Evolutionary conservation across 2,888 invertebrate species (phyloP).

Genomic region (Melinaea marsaeus): DNA sequence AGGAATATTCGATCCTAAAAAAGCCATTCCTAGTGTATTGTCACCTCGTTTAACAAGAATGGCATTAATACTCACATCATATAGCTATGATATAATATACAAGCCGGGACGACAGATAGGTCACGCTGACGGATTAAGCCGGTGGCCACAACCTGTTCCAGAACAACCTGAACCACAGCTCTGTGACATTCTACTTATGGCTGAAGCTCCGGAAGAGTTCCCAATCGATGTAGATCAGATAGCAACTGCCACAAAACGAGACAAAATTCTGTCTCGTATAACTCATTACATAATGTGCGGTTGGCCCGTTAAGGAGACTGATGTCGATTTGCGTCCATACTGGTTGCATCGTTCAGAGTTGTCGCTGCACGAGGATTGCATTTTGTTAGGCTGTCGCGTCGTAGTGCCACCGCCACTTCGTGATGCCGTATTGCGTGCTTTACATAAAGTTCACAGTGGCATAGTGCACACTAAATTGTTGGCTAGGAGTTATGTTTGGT

Average conservation of each 20-base stretch:
- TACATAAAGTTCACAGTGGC: constrained; percentile 29
- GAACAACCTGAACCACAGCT: constrained; percentile 17
- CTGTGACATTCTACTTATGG: constrained; percentile 18
- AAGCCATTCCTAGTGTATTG: too few relatives aligned
- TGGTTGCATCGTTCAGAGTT: constrained; percentile 20
- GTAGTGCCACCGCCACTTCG: constrained; percentile 15
- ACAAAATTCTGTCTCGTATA: constrained; percentile 16
- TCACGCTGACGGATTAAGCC: constrained; percentile 28
- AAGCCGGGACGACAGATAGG: constrained; percentile 32
- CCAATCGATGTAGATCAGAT: constrained; percentile 6
- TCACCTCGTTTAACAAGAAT: constrained; percentile 26
- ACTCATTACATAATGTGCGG: constrained; percentile 6
- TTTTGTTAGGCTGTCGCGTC: constrained; percentile 20
- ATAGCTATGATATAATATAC: constrained; percentile 31
- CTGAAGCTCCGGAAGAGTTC: too few relatives aligned
- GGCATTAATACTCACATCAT: constrained; percentile 29
- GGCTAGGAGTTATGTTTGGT: constrained; percentile 34
- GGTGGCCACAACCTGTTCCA: constrained; percentile 22
- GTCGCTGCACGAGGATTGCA: constrained; percentile 18
- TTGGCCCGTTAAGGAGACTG: too few relatives aligned
- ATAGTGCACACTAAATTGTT: constrained; percentile 32
- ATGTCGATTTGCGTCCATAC: constrained; percentile 10
- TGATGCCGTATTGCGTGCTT: constrained; percentile 12
- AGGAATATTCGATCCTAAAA: too few relatives aligned
- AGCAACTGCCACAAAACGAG: constrained; percentile 17